These are phyloP conservation scores for Paedocypris micromegethes DNA, from an alignment of 2,797 vertebrate genomes.

Conservation along the genomic window DNA sequence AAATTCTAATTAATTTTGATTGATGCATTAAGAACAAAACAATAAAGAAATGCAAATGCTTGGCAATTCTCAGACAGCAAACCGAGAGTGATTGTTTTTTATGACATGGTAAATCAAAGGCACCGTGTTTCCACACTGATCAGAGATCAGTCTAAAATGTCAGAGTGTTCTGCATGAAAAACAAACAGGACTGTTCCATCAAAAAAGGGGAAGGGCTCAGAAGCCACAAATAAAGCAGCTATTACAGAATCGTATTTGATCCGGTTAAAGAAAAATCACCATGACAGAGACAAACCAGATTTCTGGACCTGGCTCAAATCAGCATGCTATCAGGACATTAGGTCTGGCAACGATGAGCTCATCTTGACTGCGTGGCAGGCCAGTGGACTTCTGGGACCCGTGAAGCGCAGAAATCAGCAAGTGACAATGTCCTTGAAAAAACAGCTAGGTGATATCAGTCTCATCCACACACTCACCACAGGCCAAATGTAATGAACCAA, in stretches of 20 bases:
- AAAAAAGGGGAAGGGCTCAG: constrained; percentile 6
- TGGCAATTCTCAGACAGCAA: background rate
- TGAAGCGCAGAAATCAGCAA: constrained; percentile 48
- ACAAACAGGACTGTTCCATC: background rate
- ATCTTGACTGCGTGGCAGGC: constrained; percentile 45
- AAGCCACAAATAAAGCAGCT: background rate
- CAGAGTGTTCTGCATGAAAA: constrained; percentile 4
- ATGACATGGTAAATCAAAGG: constrained; percentile 2
- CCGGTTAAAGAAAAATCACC: background rate
- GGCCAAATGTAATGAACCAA: constrained; percentile 36
- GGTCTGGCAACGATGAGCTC: constrained; percentile 41
- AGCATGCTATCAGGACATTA: constrained; percentile 41
- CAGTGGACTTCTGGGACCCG: constrained; percentile 50
- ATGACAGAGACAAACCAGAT: constrained; percentile 20
- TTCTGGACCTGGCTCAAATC: constrained; percentile 26
- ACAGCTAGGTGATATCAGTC: constrained; percentile 48
- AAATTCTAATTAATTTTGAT: no score
- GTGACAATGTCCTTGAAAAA: constrained; percentile 54
- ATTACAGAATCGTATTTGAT: background rate
- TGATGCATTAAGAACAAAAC: background rate
- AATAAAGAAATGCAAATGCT: background rate
- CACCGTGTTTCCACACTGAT: background rate
- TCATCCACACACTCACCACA: constrained; percentile 48
- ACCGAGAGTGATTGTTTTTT: constrained; percentile 4
- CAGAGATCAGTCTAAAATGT: constrained; percentile 23